A percentile compares a stretch with the other conserved stretches of the same genome.
Evolutionary conservation across 2,797 vertebrate species (phyloP).

Genomic region (Sus cebifrons): DNA sequence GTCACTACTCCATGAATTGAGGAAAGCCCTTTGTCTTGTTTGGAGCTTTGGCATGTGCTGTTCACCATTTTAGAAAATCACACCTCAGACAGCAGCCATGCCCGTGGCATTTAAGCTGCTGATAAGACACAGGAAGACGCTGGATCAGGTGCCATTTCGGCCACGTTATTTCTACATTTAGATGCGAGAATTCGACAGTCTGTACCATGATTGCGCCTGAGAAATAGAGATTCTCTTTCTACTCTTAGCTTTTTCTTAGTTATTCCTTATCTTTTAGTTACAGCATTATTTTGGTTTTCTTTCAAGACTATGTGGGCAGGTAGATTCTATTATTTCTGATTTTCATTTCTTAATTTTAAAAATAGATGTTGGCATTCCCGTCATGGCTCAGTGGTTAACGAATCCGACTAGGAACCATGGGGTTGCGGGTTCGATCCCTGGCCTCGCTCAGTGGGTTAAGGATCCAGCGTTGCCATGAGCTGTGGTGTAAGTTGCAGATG

Average conservation of each 20-base stretch:
- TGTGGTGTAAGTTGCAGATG: no score
- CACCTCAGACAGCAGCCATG: not conserved
- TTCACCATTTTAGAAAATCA: not conserved
- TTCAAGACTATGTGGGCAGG: not conserved
- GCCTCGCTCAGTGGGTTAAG: no score
- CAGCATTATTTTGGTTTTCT: not conserved
- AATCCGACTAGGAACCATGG: no score
- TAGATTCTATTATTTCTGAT: not conserved
- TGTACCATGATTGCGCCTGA: not conserved
- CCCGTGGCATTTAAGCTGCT: not conserved
- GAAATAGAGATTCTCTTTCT: not conserved
- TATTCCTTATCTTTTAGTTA: not conserved
- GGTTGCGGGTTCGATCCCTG: no score
- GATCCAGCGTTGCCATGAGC: no score
- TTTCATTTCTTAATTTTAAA: conserved; percentile 17
- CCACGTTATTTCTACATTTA: not conserved
- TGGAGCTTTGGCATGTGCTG: not conserved
- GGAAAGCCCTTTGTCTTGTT: not conserved
- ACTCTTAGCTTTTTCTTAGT: not conserved
- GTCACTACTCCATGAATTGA: not conserved
- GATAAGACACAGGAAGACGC: not conserved
- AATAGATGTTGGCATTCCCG: no score
- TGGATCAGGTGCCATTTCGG: no score
- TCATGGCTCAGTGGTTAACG: no score
- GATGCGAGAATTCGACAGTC: not conserved